These are phyloP conservation scores for Plutomurus gul DNA, from an alignment of 1,140 invertebrate genomes.

Conservation along the genomic window DNA sequence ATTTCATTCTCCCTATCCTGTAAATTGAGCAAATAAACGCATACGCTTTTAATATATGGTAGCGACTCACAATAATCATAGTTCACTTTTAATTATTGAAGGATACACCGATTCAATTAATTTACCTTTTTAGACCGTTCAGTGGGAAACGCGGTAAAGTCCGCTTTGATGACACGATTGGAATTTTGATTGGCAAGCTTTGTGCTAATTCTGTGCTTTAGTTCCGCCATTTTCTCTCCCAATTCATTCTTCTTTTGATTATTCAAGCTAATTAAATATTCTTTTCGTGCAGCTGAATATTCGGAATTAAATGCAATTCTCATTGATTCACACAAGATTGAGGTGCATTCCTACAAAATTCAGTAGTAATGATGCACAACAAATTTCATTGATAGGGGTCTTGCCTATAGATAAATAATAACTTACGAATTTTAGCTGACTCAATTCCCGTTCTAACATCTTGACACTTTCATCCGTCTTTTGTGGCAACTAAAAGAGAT, in stretches of 20 bases:
- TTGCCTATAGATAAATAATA: not conserved
- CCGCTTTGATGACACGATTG: slow-evolving; percentile 36
- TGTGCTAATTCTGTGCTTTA: slow-evolving; percentile 45
- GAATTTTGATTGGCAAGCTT: slow-evolving; percentile 32
- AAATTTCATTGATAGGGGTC: not conserved
- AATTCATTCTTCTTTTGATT: slow-evolving; percentile 36
- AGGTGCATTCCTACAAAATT: slow-evolving; percentile 36
- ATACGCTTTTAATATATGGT: too few species aligned
- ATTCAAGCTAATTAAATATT: slow-evolving; percentile 41
- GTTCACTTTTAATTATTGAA: not conserved
- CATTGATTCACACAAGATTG: slow-evolving; percentile 41
- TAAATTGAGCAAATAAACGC: not conserved
- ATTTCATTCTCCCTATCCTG: slow-evolving; percentile 34
- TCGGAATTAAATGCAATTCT: slow-evolving; percentile 32
- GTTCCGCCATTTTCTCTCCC: slow-evolving; percentile 40
- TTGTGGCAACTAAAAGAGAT: not conserved
- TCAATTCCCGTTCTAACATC: slow-evolving; percentile 42
- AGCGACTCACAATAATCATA: too few species aligned
- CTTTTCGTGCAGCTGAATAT: slow-evolving; percentile 34
- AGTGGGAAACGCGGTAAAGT: slow-evolving; percentile 44
- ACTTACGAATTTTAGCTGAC: slow-evolving; percentile 43
- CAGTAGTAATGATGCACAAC: not conserved
- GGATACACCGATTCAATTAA: too few species aligned
- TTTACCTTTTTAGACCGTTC: slow-evolving; percentile 33
- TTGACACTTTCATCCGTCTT: slow-evolving; percentile 35